phyloP scores from a whole-genome alignment of 2,797 vertebrate species.

The Anisognathus igniventris region DNA sequence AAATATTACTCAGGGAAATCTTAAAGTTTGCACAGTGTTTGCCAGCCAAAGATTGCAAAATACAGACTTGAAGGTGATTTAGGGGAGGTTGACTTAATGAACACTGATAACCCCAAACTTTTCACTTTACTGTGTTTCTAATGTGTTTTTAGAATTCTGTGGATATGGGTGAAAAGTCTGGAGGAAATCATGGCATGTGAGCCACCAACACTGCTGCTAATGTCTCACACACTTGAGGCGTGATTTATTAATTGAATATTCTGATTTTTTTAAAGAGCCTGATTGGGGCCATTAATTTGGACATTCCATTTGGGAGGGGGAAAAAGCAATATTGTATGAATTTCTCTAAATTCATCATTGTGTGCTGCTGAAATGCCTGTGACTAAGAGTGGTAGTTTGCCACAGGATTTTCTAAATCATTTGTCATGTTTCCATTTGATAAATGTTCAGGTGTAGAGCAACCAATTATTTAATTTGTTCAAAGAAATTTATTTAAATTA shows the following conservation, averaged over 20 bases:
- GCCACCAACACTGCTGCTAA: neutral
- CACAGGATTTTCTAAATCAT: neutral
- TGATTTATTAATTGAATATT: neutral
- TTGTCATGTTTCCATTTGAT: neutral
- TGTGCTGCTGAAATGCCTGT: neutral
- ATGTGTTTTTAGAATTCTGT: neutral
- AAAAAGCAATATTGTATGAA: neutral
- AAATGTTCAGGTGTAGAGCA: neutral
- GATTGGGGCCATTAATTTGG: neutral
- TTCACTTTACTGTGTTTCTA: neutral
- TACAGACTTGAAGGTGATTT: neutral
- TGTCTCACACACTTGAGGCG: neutral
- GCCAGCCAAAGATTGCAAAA: neutral
- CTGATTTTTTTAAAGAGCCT: neutral
- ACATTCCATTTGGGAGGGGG: fast-evolving
- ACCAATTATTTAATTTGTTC: neutral
- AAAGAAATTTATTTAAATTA: neutral
- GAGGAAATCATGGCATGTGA: neutral
- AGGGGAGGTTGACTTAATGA: neutral
- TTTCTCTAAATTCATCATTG: neutral
- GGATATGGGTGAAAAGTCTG: neutral
- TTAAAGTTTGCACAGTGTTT: neutral
- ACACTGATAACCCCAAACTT: neutral
- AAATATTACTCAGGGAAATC: neutral
- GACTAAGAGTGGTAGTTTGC: neutral